A percentile compares a stretch with the other conserved stretches of the same genome.
Conservation (phyloP, 2,797 vertebrate genomes). For the Ptychadena robeensis region DNA sequence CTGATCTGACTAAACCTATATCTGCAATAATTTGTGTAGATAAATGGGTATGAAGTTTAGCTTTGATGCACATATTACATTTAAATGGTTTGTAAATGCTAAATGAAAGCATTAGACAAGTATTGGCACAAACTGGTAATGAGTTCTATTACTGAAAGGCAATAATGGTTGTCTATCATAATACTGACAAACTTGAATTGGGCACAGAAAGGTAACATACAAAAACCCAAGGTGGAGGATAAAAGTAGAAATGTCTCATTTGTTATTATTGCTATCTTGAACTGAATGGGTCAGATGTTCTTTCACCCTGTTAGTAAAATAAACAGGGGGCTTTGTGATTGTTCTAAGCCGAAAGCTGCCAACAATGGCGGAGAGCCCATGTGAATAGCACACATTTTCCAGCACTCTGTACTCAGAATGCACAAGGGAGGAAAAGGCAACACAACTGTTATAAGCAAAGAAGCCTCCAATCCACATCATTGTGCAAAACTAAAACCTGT, state of each 20-base stretch:
- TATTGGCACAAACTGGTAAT: not conserved
- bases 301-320: conserved; percentile 56
- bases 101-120: not conserved
- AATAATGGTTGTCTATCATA: not conserved
- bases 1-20: no score
- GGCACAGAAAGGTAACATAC: not conserved
- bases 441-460: conserved; percentile 11
- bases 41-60: no score
- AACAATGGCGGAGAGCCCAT: conserved; percentile 32
- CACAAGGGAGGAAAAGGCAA: conserved; percentile 4
- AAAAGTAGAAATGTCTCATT: not conserved
- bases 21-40: no score
- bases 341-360: conserved; percentile 46
- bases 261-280: conserved; percentile 51
- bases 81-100: no score
- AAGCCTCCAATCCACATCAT: conserved; percentile 60
- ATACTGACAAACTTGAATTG: not conserved
- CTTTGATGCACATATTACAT: no score
- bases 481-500: conserved; percentile 48
- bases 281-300: conserved; percentile 38
- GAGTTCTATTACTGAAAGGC: not conserved
- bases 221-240: not conserved
- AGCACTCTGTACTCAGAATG: conserved; percentile 1
- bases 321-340: conserved; percentile 56
- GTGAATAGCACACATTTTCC: conserved; percentile 47